Evolutionary conservation across 1,140 invertebrate genomes (phyloP).

Genomic region (Zaprionus capensis): DNA sequence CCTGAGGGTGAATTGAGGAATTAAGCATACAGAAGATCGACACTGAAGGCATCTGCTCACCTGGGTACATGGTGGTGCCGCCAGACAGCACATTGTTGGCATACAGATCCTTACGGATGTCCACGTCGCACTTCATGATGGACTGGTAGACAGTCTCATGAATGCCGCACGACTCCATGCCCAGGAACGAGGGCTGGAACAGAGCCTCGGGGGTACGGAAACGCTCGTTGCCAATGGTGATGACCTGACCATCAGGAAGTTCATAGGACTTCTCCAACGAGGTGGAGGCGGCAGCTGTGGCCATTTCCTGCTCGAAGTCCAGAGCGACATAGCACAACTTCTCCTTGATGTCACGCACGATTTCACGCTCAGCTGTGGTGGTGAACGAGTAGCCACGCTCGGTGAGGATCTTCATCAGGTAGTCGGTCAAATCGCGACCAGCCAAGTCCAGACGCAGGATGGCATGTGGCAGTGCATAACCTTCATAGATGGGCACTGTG

Average conservation of each 20-base stretch:
- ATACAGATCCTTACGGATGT: constrained; percentile 96
- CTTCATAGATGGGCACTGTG: constrained; percentile 95
- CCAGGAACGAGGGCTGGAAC: constrained; percentile 95
- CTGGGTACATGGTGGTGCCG: constrained; percentile 97
- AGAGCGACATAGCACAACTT: constrained; percentile 93
- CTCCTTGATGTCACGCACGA: constrained; percentile 94
- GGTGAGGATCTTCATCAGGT: constrained; percentile 93
- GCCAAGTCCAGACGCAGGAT: constrained; percentile 95
- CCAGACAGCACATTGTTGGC: constrained; percentile 96
- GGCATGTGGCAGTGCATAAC: constrained; percentile 90
- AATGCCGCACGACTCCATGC: constrained; percentile 96
- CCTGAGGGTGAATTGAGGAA: constrained; percentile 84
- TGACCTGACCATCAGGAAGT: constrained; percentile 93
- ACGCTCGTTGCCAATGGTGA: constrained; percentile 97
- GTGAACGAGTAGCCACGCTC: constrained; percentile 91
- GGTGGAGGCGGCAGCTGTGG: constrained; percentile 91
- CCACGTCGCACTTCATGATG: constrained; percentile 97
- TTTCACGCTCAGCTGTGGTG: constrained; percentile 91
- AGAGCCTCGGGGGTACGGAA: constrained; percentile 97
- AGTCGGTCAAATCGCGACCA: constrained; percentile 95
- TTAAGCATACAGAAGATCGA: background rate
- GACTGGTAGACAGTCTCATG: constrained; percentile 97
- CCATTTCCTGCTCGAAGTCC: constrained; percentile 95
- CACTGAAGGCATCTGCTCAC: constrained; percentile 65
- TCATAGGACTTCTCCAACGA: constrained; percentile 95